Percentiles rank a stretch among this genome's conserved stretches.
phyloP scores from a whole-genome alignment of 2,888 invertebrate species.

The Margaritifera margaritifera region DNA sequence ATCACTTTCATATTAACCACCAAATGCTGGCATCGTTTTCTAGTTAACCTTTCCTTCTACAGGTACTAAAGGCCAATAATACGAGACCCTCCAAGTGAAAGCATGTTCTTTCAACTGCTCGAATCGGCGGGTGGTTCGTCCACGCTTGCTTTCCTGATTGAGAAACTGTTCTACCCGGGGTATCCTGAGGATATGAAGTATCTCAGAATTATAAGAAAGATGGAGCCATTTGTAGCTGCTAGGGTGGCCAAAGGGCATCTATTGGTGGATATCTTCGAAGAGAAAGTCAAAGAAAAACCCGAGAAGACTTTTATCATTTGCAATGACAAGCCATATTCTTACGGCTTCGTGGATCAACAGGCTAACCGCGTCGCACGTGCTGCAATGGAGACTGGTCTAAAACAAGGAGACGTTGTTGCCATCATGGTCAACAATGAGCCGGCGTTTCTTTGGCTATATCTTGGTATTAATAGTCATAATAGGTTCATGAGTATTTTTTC shows the following conservation, averaged over 20 bases:
- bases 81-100: too few species aligned
- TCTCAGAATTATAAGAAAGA: neutral
- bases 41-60: too few species aligned
- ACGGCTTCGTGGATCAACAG: conserved; percentile 41
- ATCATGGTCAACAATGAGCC: conserved; percentile 53
- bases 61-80: too few species aligned
- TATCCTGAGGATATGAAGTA: conserved; percentile 4
- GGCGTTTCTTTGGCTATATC: conserved; percentile 47
- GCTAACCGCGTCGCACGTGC: conserved; percentile 47
- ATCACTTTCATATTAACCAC: too few species aligned
- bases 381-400: conserved; percentile 36
- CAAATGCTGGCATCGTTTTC: too few species aligned
- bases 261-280: conserved; percentile 37
- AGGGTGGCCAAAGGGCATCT: conserved; percentile 12
- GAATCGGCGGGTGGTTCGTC: neutral
- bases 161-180: conserved; percentile 9
- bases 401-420: conserved; percentile 46
- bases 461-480: conserved; percentile 32
- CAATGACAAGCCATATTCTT: conserved; percentile 43
- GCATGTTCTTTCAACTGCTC: neutral
- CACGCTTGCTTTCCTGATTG: neutral
- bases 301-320: conserved; percentile 41
- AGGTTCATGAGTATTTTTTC: too few species aligned
- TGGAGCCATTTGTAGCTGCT: neutral
- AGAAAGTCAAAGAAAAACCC: conserved; percentile 16